Percentiles rank a stretch among this genome's conserved stretches.
phyloP scores from a whole-genome alignment of 2,113 vertebrate species.

The Thunnus thynnus region DNA sequence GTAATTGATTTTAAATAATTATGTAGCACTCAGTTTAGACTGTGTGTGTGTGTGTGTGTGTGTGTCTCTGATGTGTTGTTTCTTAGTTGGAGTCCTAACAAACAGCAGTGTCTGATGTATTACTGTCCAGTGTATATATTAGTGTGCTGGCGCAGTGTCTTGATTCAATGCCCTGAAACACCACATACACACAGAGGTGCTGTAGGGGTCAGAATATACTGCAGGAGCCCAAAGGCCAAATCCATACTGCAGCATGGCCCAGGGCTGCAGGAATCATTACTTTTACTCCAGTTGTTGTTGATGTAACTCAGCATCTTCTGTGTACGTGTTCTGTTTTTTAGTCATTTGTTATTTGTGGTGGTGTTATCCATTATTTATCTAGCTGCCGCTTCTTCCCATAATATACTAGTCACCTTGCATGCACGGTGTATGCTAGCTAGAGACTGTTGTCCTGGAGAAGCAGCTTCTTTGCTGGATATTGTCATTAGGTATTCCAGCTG shows the following conservation, averaged over 20 bases:
- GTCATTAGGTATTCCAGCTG: no score
- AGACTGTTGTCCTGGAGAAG: no score
- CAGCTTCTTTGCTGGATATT: no score
- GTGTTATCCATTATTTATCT: no score
- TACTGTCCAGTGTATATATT: conserved; percentile 1
- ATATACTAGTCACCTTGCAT: no score
- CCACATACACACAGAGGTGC: not conserved
- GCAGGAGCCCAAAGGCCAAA: conserved; percentile 1
- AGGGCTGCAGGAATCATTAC: not conserved
- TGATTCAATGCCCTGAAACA: conserved; percentile 13
- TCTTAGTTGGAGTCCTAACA: not conserved
- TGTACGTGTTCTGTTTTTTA: not conserved
- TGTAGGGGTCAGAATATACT: conserved; percentile 4
- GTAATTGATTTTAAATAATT: conserved; percentile 4
- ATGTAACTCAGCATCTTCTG: not conserved
- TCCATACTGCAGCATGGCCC: not conserved
- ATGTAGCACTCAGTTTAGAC: not conserved
- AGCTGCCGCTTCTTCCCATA: no score
- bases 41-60: not conserved
- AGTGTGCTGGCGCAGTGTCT: not conserved
- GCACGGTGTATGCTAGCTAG: no score
- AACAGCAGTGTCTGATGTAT: not conserved
- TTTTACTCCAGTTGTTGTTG: not conserved
- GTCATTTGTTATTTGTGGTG: no score
- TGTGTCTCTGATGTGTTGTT: not conserved